phyloP scores from a whole-genome alignment of 2,888 invertebrate genomes.

The Chymomyza procnemis region DNA sequence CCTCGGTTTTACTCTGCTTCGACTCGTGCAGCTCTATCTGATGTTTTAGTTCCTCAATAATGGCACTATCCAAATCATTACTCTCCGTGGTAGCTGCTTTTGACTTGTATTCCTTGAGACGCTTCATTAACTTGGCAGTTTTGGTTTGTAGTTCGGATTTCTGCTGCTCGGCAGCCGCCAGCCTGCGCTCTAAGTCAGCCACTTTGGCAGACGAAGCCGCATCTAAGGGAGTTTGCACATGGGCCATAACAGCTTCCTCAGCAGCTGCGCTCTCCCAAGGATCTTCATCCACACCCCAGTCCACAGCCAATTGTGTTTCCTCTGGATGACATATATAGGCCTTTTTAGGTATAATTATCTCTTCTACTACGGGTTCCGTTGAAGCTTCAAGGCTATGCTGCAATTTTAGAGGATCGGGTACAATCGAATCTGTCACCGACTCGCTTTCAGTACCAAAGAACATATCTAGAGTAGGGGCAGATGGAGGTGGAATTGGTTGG shows the following conservation, averaged over 20 bases:
- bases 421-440: slow-evolving; percentile 15
- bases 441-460: slow-evolving; percentile 65
- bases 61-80: slow-evolving; percentile 86
- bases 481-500: slow-evolving; percentile 23
- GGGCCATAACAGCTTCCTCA: slow-evolving; percentile 78
- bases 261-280: slow-evolving; percentile 82
- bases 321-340: slow-evolving; percentile 80
- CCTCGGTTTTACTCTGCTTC: slow-evolving; percentile 81
- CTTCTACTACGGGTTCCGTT: slow-evolving; percentile 72
- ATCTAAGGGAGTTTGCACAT: slow-evolving; percentile 10
- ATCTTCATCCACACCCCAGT: slow-evolving; percentile 78
- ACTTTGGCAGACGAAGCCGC: slow-evolving; percentile 75
- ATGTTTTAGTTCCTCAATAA: slow-evolving; percentile 88
- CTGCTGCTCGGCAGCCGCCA: slow-evolving; percentile 82
- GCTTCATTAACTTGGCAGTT: slow-evolving; percentile 88
- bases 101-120: slow-evolving; percentile 89
- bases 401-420: background rate
- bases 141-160: slow-evolving; percentile 84
- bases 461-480: slow-evolving; percentile 72
- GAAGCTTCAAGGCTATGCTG: slow-evolving; percentile 23
- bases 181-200: slow-evolving; percentile 81
- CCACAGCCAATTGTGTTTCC: slow-evolving; percentile 31
- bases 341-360: slow-evolving; percentile 80
- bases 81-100: slow-evolving; percentile 57
- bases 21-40: slow-evolving; percentile 85